Evolutionary conservation across 2,113 vertebrate genomes (phyloP), one percentile per base, ranked within the genome.

Genomic region (Vicugna pacos): DNA sequence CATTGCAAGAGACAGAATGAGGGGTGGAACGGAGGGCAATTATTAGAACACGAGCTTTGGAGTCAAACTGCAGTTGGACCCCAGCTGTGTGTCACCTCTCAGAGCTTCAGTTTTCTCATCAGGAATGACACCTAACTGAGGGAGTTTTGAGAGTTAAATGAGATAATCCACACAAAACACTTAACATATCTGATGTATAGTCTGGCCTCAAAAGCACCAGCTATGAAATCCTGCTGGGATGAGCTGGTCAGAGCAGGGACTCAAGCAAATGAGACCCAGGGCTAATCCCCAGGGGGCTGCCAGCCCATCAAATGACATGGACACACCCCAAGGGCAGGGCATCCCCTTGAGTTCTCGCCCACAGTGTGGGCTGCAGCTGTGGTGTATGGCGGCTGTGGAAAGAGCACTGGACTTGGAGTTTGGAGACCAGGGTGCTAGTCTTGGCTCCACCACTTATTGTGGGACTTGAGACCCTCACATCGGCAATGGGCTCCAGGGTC

Each of bases 111-210:
- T 70, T 79, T 70, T 65, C 85, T 42, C 58, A 48, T 38, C 16
- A 5, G 28, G 48, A 80, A 86, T 16, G 52, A n/a, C 35, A 24
- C 10, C 48, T 65, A 56, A 54, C 46, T 35, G 10, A 42, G 38
- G 42, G 26, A 28, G 50, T 32, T 84, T 48, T 58, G 50, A 67
- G 62, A 87, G 62, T 67, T 56, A 70, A 56, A 42, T 58, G 62
- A 91, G 42, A 64, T 32, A 3, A 92, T 46, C 38, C 8, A 10
- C 11, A 16, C 12, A 8, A 52, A 72, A 22, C 48, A 2, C 62
- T 48, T 19, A 28, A 0, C 0, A 1, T 20, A 46, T 12, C 58
- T 30, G 20, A 35, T 20, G 60, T 65, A 28, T 4, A 15, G 48
- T 9, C 9, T 19, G 28, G 12, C 32, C 58, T 48, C 58, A 32